Percentiles rank a stretch among this genome's conserved stretches.
Conservation (phyloP, 2,113 vertebrate species). For the Austrofundulus limnaeus region DNA sequence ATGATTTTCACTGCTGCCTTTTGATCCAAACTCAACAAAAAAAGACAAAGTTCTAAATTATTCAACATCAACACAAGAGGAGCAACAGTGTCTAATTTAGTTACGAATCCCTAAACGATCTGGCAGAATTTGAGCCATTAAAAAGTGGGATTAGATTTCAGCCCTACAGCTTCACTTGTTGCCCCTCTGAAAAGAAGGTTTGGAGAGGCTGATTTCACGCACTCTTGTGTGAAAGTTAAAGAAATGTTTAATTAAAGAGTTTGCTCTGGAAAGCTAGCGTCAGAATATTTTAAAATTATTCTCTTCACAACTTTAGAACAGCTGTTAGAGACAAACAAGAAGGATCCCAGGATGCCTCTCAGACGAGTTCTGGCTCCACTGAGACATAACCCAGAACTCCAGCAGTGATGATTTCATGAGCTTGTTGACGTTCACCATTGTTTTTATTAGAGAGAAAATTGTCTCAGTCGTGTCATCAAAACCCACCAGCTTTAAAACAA, state of each 20-base stretch:
- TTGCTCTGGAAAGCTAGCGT: background rate
- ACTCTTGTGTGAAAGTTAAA: too few relatives aligned
- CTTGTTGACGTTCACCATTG: background rate
- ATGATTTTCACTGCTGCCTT: background rate
- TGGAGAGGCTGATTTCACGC: background rate
- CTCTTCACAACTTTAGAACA: too few relatives aligned
- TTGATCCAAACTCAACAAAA: background rate
- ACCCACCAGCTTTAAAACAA: background rate
- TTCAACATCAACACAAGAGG: slow-evolving; percentile 6
- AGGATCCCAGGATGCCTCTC: background rate
- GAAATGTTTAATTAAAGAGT: too few relatives aligned
- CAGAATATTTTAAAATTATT: too few relatives aligned
- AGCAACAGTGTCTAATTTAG: background rate
- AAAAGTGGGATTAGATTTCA: too few relatives aligned
- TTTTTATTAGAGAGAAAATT: background rate
- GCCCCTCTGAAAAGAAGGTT: background rate
- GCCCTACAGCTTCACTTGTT: too few relatives aligned
- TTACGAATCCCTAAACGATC: background rate
- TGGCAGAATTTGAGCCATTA: background rate
- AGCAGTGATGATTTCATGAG: background rate
- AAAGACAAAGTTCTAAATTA: background rate
- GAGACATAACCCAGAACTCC: background rate
- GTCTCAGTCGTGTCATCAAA: background rate
- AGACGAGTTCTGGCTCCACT: background rate
- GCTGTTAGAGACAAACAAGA: background rate